Evolutionary conservation across 1,140 invertebrate genomes (phyloP), one percentile per base, ranked within the genome.

Genomic region (Palaemon carinicauda): DNA sequence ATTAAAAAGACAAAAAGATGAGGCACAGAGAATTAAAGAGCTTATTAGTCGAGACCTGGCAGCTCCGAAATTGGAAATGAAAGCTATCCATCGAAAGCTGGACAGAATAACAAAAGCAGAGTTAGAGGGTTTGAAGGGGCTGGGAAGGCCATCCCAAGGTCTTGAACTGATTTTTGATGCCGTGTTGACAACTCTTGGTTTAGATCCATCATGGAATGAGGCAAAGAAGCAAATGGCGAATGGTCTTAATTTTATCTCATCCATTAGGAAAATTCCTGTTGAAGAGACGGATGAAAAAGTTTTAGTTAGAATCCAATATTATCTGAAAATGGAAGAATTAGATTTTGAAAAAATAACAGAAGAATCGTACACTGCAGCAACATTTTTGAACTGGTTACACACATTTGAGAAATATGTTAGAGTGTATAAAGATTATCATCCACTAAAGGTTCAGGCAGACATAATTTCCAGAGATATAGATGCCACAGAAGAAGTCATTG

Each of bases 191-290:
- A 54, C 82, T 19, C 71, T 87, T 21, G 88, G 79, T 31, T 33
- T 89, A n/a, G 88, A 89, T n/a, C 82, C 88, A 3, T 89, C 88
- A 3, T 89, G 88, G 88, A 89, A 89, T 60, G 88, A 89, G 53
- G 88, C 84, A 7, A 89, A 88, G 41, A 89, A 89, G 33, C 88
- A 89, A 88, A 87, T 89, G 82, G 56, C 69, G 15, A 88, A 84
- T 87, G 75, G 81, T 15, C 52, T 89, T 0, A 83, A 89, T n/a
- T 88, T 89, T 71, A 56, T 87, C 19, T 80, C 85, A n/a, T 53
- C 75, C 17, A 80, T 89, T 12, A 75, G 86, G 24, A 87, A 87
- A 85, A 73, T 82, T 50, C 69, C 82, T 24, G 85, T 87, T n/a
- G 81, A 85, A 53, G 77, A 88, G 12, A 77, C 80, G 24, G 69